Base-by-base conservation (phyloP, 2,797 vertebrate genomes). In the Bradypus variegatus region DNA sequence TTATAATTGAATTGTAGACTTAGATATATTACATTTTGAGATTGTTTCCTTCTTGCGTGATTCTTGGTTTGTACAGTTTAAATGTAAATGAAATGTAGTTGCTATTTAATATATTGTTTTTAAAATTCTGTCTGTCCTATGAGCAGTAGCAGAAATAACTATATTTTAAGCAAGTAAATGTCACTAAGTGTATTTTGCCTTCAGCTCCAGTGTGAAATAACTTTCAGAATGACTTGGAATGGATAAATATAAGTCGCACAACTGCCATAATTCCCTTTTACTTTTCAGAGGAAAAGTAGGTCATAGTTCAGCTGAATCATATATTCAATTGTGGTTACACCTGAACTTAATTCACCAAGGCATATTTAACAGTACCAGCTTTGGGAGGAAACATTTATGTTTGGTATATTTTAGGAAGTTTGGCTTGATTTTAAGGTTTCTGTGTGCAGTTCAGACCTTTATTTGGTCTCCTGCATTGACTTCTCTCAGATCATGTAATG, bases 281-380 rank as follows among this genome's bases (percentile, higher is more conserved):
- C 85, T 95, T 92, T 93, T 94, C 77, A 82, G 92, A 82, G 85
- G 91, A 92, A 93, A 93, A 95, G 92, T 94, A 95, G 96, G 69
- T 89, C 86, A 84, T 5, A 87, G 70, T 72, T 96, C 90, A 93
- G 86, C 88, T 94, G 92, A 95, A 45, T 96, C 94, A 38, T 75
- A 13, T 75, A 85, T 84, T 76, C 67, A 29, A 0, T 87, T 96
- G 65, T 95, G 87, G 94, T 97, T 97, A 96, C 95, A 94, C 27
- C 23, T 91, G 88, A 96, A 69, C 45, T 93, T 95, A 95, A 92
- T 95, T 96, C 91, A 48, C 78, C 25, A 21, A 91, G 88, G 85
- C 93, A 77, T 96, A 9, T 96, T 87, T 96, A 94, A 90, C 69
- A 83, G 23, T 45, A 19, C 93, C 81, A 64, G 21, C 65, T 27